Base-by-base conservation (phyloP, 2,888 invertebrate genomes). In the Platycnemis pennipes region DNA sequence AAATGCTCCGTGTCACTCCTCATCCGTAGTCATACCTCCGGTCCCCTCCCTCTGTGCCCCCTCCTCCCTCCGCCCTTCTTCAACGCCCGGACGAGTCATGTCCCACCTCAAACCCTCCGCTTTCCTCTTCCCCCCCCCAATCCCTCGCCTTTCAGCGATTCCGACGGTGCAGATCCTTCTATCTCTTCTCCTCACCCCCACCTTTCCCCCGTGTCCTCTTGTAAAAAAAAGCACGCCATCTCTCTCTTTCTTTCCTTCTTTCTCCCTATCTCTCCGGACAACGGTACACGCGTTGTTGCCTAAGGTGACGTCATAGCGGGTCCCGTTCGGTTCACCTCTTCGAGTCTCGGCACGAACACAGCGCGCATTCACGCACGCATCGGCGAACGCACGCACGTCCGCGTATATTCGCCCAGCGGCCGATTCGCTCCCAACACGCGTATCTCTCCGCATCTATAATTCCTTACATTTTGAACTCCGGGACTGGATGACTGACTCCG, bases 251-350 rank as follows among this genome's bases (percentile, higher is more conserved):
- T 1, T 44, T 42, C n/a, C 85, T 19, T 37, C 86, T 42, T 1
- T 13, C 8, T 16, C 42, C 44, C 46, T 44, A 42, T 26, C 45
- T 26, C 63, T 56, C 44, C 5, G 45, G 63, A 2, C 91, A 91
- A 91, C 91, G 91, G 91, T 91, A 91, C 91, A 91, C 91, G 91
- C 91, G 91, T 91, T 69, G 91, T 69, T 69, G 91, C 63, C 63
- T 19, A 22, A 45, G 91, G 91, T 91, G 91, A 91, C 91, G 91
- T 91, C 91, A 91, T 44, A 13, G 45, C 56, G 44, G 44, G 91
- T 91, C 91, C 91, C 91, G 91, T 91, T 91, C 63, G 63, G 63
- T 91, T 91, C 91, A 91, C 91, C 91, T 91, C 91, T 91, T 11
- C 53, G 63, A 91, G 91, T 91, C 91, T 49, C 63, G 91, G 49